Evolutionary conservation across 2,797 vertebrate species (phyloP).

Genomic region (Lagocephalus sceleratus): DNA sequence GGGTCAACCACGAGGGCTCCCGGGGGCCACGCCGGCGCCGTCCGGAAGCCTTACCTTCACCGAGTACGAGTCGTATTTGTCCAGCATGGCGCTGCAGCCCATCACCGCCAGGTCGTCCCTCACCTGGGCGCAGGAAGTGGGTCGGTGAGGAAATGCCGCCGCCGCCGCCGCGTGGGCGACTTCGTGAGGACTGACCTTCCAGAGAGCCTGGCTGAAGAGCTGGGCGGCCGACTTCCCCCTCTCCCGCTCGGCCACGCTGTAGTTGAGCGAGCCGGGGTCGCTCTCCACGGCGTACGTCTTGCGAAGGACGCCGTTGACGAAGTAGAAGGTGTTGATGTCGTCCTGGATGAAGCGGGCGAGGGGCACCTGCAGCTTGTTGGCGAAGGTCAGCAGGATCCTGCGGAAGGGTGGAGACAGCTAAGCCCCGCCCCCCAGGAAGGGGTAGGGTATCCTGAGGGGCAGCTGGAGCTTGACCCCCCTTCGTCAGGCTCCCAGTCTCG

Average conservation of each 20-base stretch:
- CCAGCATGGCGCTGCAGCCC: slow-evolving; percentile 66
- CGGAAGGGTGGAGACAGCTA: slow-evolving; percentile 1
- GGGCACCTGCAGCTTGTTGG: slow-evolving; percentile 67
- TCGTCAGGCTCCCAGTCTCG: too few species aligned
- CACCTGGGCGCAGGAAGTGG: slow-evolving; percentile 55
- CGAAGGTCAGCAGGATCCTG: slow-evolving; percentile 74
- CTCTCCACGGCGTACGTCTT: slow-evolving; percentile 66
- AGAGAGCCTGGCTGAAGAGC: slow-evolving; percentile 75
- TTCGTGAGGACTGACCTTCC: slow-evolving; percentile 63
- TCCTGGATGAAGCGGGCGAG: slow-evolving; percentile 72
- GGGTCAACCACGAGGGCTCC: neutral
- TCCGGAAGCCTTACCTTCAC: slow-evolving; percentile 67
- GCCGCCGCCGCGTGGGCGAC: too few species aligned
- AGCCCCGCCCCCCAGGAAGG: neutral
- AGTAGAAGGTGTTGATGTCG: slow-evolving; percentile 78
- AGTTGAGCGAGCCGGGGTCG: slow-evolving; percentile 76
- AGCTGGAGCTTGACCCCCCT: too few species aligned
- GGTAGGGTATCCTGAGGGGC: too few species aligned
- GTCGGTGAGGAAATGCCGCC: too few species aligned
- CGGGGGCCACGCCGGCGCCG: neutral
- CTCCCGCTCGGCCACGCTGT: slow-evolving; percentile 66
- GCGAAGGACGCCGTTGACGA: slow-evolving; percentile 67
- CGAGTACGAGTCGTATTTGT: slow-evolving; percentile 78
- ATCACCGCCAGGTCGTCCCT: slow-evolving; percentile 64
- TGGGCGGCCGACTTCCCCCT: slow-evolving; percentile 64